phyloP scores from a whole-genome alignment of 2,797 vertebrate species.

The Echeneis naucrates region DNA sequence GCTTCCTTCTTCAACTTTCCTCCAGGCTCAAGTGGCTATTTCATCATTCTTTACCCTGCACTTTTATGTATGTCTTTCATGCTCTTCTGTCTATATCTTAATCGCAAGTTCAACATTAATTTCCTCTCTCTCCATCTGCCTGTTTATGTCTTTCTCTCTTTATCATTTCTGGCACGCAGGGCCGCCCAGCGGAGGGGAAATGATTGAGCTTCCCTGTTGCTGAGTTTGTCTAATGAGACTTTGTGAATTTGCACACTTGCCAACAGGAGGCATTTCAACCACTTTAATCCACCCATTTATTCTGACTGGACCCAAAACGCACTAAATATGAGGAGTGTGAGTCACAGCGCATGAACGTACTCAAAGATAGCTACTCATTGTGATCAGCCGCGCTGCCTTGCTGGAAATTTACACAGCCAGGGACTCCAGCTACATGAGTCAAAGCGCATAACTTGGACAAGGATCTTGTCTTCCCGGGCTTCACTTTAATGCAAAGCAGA shows the following conservation, averaged over 20 bases:
- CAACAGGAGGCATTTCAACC: slow-evolving; percentile 60
- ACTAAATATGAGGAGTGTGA: slow-evolving; percentile 58
- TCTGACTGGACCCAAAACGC: slow-evolving; percentile 52
- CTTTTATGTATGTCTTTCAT: slow-evolving; percentile 41
- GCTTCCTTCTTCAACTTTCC: slow-evolving; percentile 31
- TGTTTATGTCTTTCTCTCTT: slow-evolving; percentile 57
- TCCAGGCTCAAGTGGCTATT: slow-evolving; percentile 37
- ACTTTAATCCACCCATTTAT: slow-evolving; percentile 52
- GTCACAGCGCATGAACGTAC: slow-evolving; percentile 39
- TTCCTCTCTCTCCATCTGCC: slow-evolving; percentile 59
- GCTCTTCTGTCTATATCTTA: slow-evolving; percentile 54
- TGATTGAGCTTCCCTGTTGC: slow-evolving; percentile 55
- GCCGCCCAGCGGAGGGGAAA: slow-evolving; percentile 62
- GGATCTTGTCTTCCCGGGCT: slow-evolving; percentile 10
- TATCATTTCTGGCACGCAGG: slow-evolving; percentile 57
- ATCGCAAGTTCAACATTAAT: slow-evolving; percentile 70
- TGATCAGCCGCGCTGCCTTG: slow-evolving; percentile 25
- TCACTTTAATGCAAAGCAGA: slow-evolving; percentile 34
- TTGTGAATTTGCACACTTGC: slow-evolving; percentile 58
- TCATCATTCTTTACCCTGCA: slow-evolving; percentile 11
- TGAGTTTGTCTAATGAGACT: slow-evolving; percentile 63
- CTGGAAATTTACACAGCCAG: slow-evolving; percentile 28
- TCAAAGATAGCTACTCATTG: slow-evolving; percentile 33
- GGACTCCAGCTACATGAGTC: slow-evolving; percentile 41
- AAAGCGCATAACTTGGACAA: slow-evolving; percentile 40